These are phyloP conservation scores for Stichopus horrens DNA, from an alignment of 53 echinoderm and acorn worm genomes.

Conservation along the genomic window DNA sequence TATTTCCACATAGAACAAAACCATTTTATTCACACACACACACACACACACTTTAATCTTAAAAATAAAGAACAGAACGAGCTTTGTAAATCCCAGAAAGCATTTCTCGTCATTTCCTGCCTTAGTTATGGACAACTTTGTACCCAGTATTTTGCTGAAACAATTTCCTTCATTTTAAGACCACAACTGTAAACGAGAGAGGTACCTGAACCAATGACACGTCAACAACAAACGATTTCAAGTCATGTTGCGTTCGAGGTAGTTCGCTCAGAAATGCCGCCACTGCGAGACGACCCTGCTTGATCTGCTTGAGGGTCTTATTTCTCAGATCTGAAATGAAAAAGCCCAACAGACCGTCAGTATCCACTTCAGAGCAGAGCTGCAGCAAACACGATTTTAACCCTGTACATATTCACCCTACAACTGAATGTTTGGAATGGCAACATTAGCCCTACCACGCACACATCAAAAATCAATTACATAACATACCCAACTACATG, in stretches of 20 bases:
- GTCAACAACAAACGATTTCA: slow-evolving; percentile 80
- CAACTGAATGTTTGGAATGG: not conserved
- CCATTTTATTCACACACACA: too few relatives aligned
- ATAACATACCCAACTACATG: too few relatives aligned
- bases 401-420: not conserved
- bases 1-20: too few relatives aligned
- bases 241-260: slow-evolving; percentile 84
- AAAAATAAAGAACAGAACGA: too few relatives aligned
- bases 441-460: not conserved
- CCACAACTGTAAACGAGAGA: too few relatives aligned
- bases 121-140: too few relatives aligned
- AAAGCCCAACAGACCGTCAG: not conserved
- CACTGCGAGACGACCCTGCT: slow-evolving; percentile 76
- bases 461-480: too few relatives aligned
- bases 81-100: too few relatives aligned
- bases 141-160: too few relatives aligned
- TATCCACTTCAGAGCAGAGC: not conserved
- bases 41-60: too few relatives aligned
- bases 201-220: slow-evolving; percentile 78
- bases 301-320: slow-evolving; percentile 63
- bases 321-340: not conserved
- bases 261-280: slow-evolving; percentile 79
- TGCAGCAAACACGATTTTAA: not conserved
- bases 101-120: too few relatives aligned
- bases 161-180: too few relatives aligned